phyloP scores from a whole-genome alignment of 1,140 invertebrate species.

The Anadara kagoshimensis region DNA sequence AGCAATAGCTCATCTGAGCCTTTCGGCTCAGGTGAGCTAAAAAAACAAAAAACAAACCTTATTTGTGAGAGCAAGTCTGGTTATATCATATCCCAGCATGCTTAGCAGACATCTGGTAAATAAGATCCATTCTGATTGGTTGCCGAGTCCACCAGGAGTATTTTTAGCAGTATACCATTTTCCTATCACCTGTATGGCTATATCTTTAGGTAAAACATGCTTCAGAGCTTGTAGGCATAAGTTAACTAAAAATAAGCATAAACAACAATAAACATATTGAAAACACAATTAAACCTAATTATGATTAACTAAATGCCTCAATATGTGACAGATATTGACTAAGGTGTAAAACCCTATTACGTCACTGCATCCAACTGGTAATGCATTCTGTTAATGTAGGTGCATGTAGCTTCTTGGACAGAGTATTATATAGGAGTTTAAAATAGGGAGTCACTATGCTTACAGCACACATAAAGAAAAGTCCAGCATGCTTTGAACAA shows the following conservation, averaged over 20 bases:
- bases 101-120: constrained; percentile 79
- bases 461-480: too few species aligned
- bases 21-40: too few species aligned
- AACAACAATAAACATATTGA: constrained; percentile 7
- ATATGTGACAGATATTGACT: neutral
- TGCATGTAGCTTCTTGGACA: too few species aligned
- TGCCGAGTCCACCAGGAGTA: constrained; percentile 87
- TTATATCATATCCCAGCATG: constrained; percentile 84
- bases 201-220: constrained; percentile 83
- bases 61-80: constrained; percentile 76
- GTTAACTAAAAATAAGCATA: constrained; percentile 31
- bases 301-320: neutral
- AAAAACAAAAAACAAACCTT: constrained; percentile 54
- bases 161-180: constrained; percentile 92
- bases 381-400: too few species aligned
- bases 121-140: constrained; percentile 87
- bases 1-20: too few species aligned
- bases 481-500: too few species aligned
- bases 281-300: neutral
- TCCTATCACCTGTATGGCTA: constrained; percentile 84
- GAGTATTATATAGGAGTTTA: too few species aligned
- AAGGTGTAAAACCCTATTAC: neutral
- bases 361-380: too few species aligned
- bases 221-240: constrained; percentile 83
- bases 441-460: too few species aligned